Conservation (phyloP, 2,797 vertebrate species). For the Oreochromis grahami region DNA sequence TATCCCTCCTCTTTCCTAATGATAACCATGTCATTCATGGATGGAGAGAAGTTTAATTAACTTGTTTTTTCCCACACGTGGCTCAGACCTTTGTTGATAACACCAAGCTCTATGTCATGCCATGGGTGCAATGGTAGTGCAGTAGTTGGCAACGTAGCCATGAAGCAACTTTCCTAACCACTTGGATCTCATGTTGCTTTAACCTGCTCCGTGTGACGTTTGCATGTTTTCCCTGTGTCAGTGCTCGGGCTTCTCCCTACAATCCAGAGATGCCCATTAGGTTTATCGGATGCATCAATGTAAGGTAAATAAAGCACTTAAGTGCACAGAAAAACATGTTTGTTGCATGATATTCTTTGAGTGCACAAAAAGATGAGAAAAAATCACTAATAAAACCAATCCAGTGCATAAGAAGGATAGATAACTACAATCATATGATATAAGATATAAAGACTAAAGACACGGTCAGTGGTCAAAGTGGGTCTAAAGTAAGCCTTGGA, state of each 20-base stretch:
- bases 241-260: neutral
- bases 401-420: neutral
- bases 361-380: neutral
- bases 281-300: neutral
- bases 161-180: neutral
- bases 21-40: neutral
- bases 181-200: neutral
- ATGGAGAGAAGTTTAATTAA: neutral
- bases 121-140: neutral
- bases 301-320: neutral
- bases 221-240: neutral
- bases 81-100: neutral
- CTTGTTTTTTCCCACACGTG: neutral
- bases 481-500: neutral
- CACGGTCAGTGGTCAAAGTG: neutral
- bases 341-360: neutral
- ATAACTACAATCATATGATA: neutral
- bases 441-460: neutral
- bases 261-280: neutral
- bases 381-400: neutral
- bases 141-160: neutral
- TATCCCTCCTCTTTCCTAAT: neutral
- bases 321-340: neutral
- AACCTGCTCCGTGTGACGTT: neutral
- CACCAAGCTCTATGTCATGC: too few species aligned